These are phyloP conservation scores for Thalassoma bifasciatum DNA, from an alignment of 2,113 vertebrate species.

Conservation along the genomic window DNA sequence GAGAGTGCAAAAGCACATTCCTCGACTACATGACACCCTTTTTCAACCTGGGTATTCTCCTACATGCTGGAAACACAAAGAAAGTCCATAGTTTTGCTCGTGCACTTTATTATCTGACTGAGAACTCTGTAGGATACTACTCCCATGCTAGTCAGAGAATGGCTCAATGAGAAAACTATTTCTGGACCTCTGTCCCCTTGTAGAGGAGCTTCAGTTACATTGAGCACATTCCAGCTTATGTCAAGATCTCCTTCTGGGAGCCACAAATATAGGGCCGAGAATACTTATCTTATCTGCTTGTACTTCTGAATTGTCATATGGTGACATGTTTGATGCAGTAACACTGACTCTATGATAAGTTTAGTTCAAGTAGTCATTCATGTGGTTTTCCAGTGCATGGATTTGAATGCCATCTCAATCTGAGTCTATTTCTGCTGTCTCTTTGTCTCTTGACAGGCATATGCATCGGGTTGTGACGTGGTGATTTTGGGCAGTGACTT, in stretches of 20 bases:
- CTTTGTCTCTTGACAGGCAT: conserved; percentile 84
- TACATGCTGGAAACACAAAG: conserved; percentile 8
- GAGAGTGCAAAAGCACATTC: not conserved
- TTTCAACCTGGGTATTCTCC: not conserved
- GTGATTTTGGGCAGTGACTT: conserved; percentile 97
- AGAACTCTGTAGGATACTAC: conserved; percentile 28
- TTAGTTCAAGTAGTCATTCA: conserved; percentile 26
- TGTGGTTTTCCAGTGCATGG: conserved; percentile 10
- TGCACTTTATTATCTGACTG: conserved; percentile 14
- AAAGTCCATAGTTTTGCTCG: conserved; percentile 12
- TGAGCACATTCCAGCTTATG: conserved; percentile 58
- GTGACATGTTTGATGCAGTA: conserved; percentile 35
- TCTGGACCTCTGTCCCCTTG: conserved; percentile 33
- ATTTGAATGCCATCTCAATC: conserved; percentile 19
- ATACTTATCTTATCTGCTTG: conserved; percentile 46
- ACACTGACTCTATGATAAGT: conserved; percentile 29
- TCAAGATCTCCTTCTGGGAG: conserved; percentile 42
- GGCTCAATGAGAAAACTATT: conserved; percentile 58
- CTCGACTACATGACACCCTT: not conserved
- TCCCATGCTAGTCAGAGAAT: conserved; percentile 30
- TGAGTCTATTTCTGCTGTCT: conserved; percentile 12
- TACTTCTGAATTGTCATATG: conserved; percentile 34
- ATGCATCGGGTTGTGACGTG: conserved; percentile 97
- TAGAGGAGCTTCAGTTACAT: conserved; percentile 47
- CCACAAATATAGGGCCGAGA: conserved; percentile 42